These are phyloP conservation scores for Raja brachyura DNA, from an alignment of 2,113 vertebrate genomes.

Conservation along the genomic window DNA sequence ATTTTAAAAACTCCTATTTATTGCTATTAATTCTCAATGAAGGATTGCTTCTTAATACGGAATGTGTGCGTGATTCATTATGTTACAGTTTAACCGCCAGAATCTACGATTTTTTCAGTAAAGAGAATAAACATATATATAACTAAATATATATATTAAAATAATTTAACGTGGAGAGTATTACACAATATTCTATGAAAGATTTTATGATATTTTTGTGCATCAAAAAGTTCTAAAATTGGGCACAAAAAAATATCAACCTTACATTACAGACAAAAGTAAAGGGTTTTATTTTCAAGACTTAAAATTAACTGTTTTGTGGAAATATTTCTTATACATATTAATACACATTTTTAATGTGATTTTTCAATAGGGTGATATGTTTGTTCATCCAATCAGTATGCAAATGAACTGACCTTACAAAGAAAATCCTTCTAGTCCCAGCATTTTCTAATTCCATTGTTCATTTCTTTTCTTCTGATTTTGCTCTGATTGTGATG, in stretches of 20 bases:
- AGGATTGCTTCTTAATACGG: slow-evolving; percentile 19
- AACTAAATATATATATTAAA: background rate
- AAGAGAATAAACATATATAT: background rate
- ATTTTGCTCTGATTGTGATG: slow-evolving; percentile 39
- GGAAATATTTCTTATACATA: background rate
- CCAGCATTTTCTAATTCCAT: slow-evolving; percentile 3
- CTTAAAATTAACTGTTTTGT: background rate
- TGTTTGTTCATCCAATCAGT: slow-evolving; percentile 23
- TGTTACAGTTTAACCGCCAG: background rate
- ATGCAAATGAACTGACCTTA: slow-evolving; percentile 20
- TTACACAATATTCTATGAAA: background rate
- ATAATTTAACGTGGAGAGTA: background rate
- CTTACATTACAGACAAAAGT: background rate
- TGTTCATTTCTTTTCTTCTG: slow-evolving; percentile 44
- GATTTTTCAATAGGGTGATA: slow-evolving; percentile 2
- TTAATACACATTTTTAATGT: background rate
- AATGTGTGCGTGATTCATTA: background rate
- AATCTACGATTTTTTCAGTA: background rate
- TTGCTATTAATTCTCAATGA: slow-evolving; percentile 34
- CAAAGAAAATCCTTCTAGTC: slow-evolving; percentile 15
- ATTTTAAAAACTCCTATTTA: slow-evolving; percentile 56
- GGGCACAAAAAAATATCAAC: background rate
- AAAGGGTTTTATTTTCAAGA: slow-evolving; percentile 4
- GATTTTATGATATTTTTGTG: background rate
- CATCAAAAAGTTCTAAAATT: background rate